phyloP scores from a whole-genome alignment of 2,888 invertebrate genomes.

The Ernsta delagoae region DNA sequence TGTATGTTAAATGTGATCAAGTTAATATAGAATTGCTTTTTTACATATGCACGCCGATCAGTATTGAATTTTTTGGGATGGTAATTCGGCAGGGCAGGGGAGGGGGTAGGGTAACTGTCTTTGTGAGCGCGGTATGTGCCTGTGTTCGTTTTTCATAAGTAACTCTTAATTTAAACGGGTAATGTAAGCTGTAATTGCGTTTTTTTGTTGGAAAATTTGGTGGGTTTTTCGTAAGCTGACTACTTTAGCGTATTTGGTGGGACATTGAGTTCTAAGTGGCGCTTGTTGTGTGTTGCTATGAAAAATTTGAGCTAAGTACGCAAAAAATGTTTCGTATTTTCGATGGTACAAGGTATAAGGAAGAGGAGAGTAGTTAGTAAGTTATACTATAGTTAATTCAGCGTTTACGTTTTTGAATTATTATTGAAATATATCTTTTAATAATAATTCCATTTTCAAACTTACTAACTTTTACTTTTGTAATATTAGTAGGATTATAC shows the following conservation, averaged over 20 bases:
- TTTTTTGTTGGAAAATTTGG: conserved; percentile 22
- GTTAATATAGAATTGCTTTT: conserved; percentile 52
- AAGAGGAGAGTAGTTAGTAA: too few species aligned
- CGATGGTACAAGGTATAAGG: background rate
- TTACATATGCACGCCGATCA: conserved; percentile 45
- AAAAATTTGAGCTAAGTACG: background rate
- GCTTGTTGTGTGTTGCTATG: background rate
- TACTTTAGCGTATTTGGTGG: conserved; percentile 12
- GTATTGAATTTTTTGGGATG: conserved; percentile 43
- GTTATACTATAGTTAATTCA: too few species aligned
- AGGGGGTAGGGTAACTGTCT: conserved; percentile 27
- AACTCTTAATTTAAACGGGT: conserved; percentile 36
- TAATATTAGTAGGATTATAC: too few species aligned
- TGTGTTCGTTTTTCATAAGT: conserved; percentile 37
- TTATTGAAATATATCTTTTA: too few species aligned
- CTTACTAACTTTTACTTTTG: too few species aligned
- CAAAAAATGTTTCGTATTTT: background rate
- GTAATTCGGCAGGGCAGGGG: conserved; percentile 33
- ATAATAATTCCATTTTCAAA: too few species aligned
- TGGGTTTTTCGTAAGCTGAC: conserved; percentile 15
- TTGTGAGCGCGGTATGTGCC: conserved; percentile 26
- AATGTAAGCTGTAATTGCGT: conserved; percentile 30
- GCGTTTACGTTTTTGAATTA: too few species aligned
- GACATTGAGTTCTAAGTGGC: background rate
- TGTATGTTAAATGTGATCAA: conserved; percentile 59